Base-by-base conservation (phyloP, 2,888 invertebrate species). In the Apocheima hispidaria region DNA sequence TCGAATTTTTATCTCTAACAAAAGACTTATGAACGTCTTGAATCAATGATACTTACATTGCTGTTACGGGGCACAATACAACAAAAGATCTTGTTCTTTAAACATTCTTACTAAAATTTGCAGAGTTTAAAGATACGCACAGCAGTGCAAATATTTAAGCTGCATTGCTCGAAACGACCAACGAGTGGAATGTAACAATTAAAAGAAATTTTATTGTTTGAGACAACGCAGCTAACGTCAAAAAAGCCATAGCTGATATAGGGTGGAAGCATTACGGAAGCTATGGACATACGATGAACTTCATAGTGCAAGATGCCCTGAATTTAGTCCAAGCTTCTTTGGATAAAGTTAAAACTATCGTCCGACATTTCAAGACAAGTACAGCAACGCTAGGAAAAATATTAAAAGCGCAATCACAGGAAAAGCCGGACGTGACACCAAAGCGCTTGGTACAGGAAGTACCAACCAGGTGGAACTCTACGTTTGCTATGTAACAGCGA, bases 391-490 rank as follows among this genome's bases (percentile, higher is more conserved):
- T 9, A 9, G 38, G 18, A 10, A 38, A 38, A 9, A 9, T 38
- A 18, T 18, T 18, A 2, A 38, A 38, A 18, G 2, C 6, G 1
- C 38, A 38, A n/a, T 10, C 10, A 10, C 3, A 30, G 9, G 38
- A 18, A 7, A 4, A 18, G 16, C 9, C 28, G 3, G 10, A 30
- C 10, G 7, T 16, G 7, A 5, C 16, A 3, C 46, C 28, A 10
- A 46, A 46, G 28, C 46, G 46, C 4, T n/a, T 28, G 16, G 16
- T 16, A 16, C 28, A 46, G 18, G 10, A 46, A 10, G 46, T 28
- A 2, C 28, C 28, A 3, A 46, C 46, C 2, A 14, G 46, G 9
- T 46, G 46, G 46, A 46, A 46, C 28, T 44, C 36, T 10, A 18
- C 7, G 2, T 38, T 16, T 46, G 10, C 16, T 10, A 46, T 46